Base-by-base conservation (phyloP, 2,797 vertebrate genomes). In the Chelmon rostratus region DNA sequence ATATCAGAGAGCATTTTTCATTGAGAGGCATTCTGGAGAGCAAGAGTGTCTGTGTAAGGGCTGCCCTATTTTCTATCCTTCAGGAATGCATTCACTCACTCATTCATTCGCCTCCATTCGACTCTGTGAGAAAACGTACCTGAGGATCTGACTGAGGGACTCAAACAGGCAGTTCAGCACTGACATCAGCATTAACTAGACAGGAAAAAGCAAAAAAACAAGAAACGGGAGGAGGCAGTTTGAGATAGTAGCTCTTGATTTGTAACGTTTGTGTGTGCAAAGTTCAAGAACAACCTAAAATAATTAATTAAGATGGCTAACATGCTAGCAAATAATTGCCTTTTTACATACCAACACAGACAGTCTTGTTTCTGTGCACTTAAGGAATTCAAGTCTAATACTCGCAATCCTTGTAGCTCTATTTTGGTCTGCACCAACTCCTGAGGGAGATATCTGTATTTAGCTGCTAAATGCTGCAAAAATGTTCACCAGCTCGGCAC, bases 141-240 rank as follows among this genome's bases (percentile, higher is more conserved):
- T 95, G 82, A 96, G 90, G 79, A 96, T 94, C 83, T 94, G 94
- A 86, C 79, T 96, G 83, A 96, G 92, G 15, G 94, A 94, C 33
- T 96, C 96, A 78, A 96, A 96, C 66, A 96, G 75, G 81, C 96
- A 96, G 88, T 91, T 96, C 64, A 96, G 88, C 4, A 96, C 96
- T 0, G 95, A 94, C 96, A 96, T 95, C 88, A 96, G 85, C 95
- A 96, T 96, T 78, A 96, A 91, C 95, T 96, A 16, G 28, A 78
- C 19, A 82, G 73, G 76, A 4, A 81, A 52, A 82, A 46, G 42
- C n/a, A 9, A 37, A 46, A 68, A 21, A 81, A 53, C 6, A 35
- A n/a, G 13, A 31, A 68, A n/a, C n/a, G 33, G 63, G 5, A 37
- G 19, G 3, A 38, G 35, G 3, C 13, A 25, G 25, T 47, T 13